Evolutionary conservation across 2,888 invertebrate genomes (phyloP), one percentile per base, ranked within the genome.

Genomic region (Euplagia quadripunctaria): DNA sequence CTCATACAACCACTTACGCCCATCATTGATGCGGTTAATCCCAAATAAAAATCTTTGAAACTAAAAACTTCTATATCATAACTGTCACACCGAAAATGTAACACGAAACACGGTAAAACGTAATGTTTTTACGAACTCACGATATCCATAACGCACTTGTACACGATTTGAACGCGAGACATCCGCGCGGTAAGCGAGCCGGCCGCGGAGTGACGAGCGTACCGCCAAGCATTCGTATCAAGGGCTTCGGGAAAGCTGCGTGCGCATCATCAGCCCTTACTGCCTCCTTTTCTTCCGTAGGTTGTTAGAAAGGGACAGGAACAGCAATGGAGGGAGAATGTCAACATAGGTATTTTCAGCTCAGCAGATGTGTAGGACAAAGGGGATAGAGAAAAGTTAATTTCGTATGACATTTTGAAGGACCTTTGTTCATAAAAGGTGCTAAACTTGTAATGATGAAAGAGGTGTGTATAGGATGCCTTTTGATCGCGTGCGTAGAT

Each of bases 1-100:
- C 96, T 97, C 92, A 95, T 92, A 87, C 94, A 97, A 92, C 95
- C 96, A 92, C 96, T 94, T 81, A 96, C 95, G 85, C 96, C 96
- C 96, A 96, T 96, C 94, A 95, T 95, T 89, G 88, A 92, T 86
- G 84, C 86, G 85, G 82, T 84, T 89, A 76, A 83, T 85, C 82
- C 78, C 73, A 82, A 83, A 81, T 76, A 52, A 70, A 31, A 75
- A 61, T 71, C 69, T 67, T 82, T 73, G 76, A 80, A 82, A 83
- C 79, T 78, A 70, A 65, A 79, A 77, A 84, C 79, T 78, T 51
- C 75, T 82, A 82, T 76, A 72, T 74, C 84, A 84, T 84, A 74
- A 70, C 75, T 77, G 70, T 76, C 77, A 82, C 78, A 75, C 72
- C 73, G 64, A 75, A 58, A 76, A 74, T 73, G 70, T 61, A 61